A percentile compares a stretch with the other conserved stretches of the same genome.
These are phyloP conservation scores for Heliconius eleuchia DNA, from an alignment of 1,140 invertebrate species.

Conservation along the genomic window DNA sequence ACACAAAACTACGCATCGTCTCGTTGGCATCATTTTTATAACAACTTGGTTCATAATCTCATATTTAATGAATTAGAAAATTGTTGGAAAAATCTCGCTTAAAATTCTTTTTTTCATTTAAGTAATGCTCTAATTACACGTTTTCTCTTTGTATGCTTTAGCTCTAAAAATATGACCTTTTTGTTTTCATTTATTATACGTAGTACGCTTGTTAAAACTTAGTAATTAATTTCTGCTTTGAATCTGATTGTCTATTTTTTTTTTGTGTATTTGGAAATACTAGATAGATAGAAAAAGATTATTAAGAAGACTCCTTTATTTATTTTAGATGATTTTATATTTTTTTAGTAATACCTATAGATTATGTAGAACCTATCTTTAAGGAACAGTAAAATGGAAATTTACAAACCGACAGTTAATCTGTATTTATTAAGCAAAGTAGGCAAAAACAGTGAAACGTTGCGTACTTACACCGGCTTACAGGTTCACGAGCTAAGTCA, in stretches of 20 bases:
- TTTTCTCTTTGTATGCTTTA: not conserved
- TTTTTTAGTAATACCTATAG: too few relatives aligned
- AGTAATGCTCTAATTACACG: not conserved
- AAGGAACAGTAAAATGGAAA: not conserved
- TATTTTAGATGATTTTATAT: too few relatives aligned
- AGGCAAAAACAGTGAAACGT: slow-evolving; percentile 25
- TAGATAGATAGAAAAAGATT: too few relatives aligned
- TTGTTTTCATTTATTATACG: not conserved
- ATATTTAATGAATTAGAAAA: not conserved
- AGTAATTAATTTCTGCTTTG: not conserved
- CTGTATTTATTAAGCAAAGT: slow-evolving; percentile 39
- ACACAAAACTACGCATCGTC: not conserved
- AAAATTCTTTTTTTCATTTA: not conserved
- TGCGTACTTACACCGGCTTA: slow-evolving; percentile 36
- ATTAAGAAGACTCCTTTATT: too few relatives aligned
- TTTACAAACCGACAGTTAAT: not conserved
- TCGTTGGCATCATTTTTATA: not conserved
- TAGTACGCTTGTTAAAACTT: not conserved
- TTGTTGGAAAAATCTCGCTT: not conserved
- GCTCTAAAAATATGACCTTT: not conserved
- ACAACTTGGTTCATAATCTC: not conserved
- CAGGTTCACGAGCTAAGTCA: slow-evolving; percentile 52
- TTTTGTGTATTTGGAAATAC: too few relatives aligned
- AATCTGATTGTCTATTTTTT: not conserved
- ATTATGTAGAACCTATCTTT: too few relatives aligned